A percentile compares a stretch with the other conserved stretches of the same genome.
phyloP scores from a whole-genome alignment of 2,797 vertebrate species.

The Gymnothorax javanicus region DNA sequence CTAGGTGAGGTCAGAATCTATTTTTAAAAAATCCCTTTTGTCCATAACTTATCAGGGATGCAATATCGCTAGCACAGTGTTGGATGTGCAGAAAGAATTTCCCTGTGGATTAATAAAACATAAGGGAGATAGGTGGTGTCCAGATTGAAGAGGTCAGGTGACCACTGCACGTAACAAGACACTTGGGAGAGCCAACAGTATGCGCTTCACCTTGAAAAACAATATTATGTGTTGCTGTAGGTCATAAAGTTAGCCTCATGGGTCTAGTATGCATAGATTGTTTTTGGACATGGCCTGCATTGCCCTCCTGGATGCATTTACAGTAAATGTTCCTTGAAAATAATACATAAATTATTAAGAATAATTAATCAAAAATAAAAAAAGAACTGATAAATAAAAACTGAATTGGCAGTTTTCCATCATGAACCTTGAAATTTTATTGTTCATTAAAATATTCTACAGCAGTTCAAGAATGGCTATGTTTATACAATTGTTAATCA shows the following conservation, averaged over 20 bases:
- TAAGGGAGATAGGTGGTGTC: conserved; percentile 46
- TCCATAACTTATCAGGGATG: conserved; percentile 50
- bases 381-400: not conserved
- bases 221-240: conserved; percentile 48
- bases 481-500: not conserved
- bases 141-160: conserved; percentile 54
- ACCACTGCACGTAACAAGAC: conserved; percentile 53
- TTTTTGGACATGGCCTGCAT: conserved; percentile 36
- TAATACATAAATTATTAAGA: no score
- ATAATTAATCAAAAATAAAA: no score
- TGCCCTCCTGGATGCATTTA: conserved; percentile 24
- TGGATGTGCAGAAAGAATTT: conserved; percentile 11
- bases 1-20: conserved; percentile 49
- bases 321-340: not conserved
- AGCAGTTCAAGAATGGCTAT: not conserved
- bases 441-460: not conserved
- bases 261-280: conserved; percentile 43
- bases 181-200: conserved; percentile 51
- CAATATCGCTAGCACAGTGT: conserved; percentile 37
- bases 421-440: not conserved
- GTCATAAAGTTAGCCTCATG: conserved; percentile 35
- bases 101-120: conserved; percentile 57
- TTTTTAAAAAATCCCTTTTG: conserved; percentile 50
- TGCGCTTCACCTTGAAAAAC: conserved; percentile 49
- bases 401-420: not conserved